These are phyloP conservation scores for Drosophila nasuta DNA, from an alignment of 1,140 invertebrate species.

Conservation along the genomic window DNA sequence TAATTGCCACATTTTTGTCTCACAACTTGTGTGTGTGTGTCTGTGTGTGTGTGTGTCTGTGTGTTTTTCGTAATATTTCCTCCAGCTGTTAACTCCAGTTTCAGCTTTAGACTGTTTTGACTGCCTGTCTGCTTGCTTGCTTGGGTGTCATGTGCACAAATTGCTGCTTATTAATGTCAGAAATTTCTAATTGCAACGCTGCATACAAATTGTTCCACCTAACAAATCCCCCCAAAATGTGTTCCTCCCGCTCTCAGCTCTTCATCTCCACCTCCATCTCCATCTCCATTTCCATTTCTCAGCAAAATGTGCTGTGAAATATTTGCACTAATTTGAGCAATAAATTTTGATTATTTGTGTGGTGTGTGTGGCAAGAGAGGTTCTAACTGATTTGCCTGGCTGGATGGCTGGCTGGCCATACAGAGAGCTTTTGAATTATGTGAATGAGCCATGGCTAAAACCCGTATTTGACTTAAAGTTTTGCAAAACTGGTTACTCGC, in stretches of 20 bases:
- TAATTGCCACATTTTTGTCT: slow-evolving; percentile 51
- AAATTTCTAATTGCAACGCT: slow-evolving; percentile 80
- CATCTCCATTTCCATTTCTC: background rate
- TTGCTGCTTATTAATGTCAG: slow-evolving; percentile 81
- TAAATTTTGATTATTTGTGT: slow-evolving; percentile 79
- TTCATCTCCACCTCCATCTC: slow-evolving; percentile 21
- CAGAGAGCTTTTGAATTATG: slow-evolving; percentile 31
- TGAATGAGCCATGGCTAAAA: slow-evolving; percentile 17
- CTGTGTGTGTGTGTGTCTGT: no score
- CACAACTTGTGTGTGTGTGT: slow-evolving; percentile 20
- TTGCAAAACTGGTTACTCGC: background rate
- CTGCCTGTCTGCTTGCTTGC: slow-evolving; percentile 15
- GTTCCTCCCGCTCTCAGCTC: background rate
- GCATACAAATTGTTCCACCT: slow-evolving; percentile 71
- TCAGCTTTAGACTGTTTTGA: slow-evolving; percentile 17
- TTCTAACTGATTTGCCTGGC: slow-evolving; percentile 36
- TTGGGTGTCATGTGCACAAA: slow-evolving; percentile 75
- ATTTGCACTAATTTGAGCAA: slow-evolving; percentile 77
- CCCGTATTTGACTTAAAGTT: slow-evolving; percentile 38
- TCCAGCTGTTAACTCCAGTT: background rate
- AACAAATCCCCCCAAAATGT: background rate
- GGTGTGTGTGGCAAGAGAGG: slow-evolving; percentile 21
- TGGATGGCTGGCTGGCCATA: slow-evolving; percentile 40
- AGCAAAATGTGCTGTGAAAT: slow-evolving; percentile 59
- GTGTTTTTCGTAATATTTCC: slow-evolving; percentile 21